Evolutionary conservation across 1,140 invertebrate genomes (phyloP), one percentile per base, ranked within the genome.

Genomic region (Trachymyrmex septentrionalis): DNA sequence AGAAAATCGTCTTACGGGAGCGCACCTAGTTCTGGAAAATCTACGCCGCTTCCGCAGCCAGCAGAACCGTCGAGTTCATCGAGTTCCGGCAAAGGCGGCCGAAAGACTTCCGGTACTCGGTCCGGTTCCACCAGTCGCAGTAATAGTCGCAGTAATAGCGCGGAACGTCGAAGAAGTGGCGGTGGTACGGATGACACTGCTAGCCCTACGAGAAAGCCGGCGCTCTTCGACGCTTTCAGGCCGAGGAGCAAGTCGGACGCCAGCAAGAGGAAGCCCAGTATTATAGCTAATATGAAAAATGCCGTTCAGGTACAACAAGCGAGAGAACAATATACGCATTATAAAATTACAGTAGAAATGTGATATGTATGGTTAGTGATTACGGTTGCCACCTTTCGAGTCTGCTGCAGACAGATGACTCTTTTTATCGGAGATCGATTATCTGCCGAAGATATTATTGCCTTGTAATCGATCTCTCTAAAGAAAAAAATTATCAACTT

Each of bases 201-300:
- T 88, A 97, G 96, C 85, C 97, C 97, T 2, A 97, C 97, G 38
- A 96, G 97, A n/a, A 96, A 97, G 69, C 96, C 96, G 9, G 96
- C 96, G 7, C 96, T 99, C 78, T 97, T 99, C 91, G 98, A 99
- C 93, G 97, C 97, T 21, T 98, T 99, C 93, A 96, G 98, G 92
- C 98, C 96, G 59, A 96, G 97, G 86, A 97, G 96, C 90, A 98
- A 97, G 95, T 98, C 96, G 3, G 98, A 98, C 95, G 97, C 96
- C 27, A 96, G 96, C 90, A 95, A 96, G 95, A 96, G 96, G 95
- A 97, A 97, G 94, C 96, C 96, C 92, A 96, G 96, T 92, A 96
- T 98, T 94, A 97, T 98, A 96, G 96, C 97, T n/a, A 97, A 97
- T 88, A 97, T 98, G 96, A 97, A 97, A 95, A 97, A 96, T 94